phyloP scores from a whole-genome alignment of 2,113 vertebrate species.

The Nanorana parkeri region DNA sequence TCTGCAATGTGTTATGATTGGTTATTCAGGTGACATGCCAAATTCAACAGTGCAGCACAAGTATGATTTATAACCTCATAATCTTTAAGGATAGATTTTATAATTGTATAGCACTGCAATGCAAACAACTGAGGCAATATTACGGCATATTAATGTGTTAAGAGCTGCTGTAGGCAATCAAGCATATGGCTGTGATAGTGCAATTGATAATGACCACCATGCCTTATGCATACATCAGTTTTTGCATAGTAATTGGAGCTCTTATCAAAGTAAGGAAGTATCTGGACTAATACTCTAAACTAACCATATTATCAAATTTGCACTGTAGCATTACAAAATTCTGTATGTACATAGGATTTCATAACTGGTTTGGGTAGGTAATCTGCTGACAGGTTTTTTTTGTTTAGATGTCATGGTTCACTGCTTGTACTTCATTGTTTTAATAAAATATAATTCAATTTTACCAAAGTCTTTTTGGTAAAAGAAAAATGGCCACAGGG shows the following conservation, averaged over 20 bases:
- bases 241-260: background rate
- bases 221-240: constrained; percentile 4
- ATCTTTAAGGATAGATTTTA: constrained; percentile 49
- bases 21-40: constrained; percentile 19
- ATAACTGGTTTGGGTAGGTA: too few species aligned
- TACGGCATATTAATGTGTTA: constrained; percentile 43
- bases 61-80: constrained; percentile 47
- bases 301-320: too few species aligned
- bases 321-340: too few species aligned
- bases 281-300: too few species aligned
- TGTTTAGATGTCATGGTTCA: too few species aligned
- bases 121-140: constrained; percentile 49
- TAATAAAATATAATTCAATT: too few species aligned
- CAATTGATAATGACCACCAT: background rate
- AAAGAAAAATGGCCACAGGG: too few species aligned
- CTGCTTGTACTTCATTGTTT: too few species aligned
- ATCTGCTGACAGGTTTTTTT: too few species aligned
- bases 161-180: constrained; percentile 46
- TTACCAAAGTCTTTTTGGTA: too few species aligned
- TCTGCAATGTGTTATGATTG: constrained; percentile 2
- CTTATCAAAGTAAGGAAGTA: too few species aligned
- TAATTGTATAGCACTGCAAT: constrained; percentile 38
- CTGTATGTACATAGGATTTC: too few species aligned
- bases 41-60: constrained; percentile 24
- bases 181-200: constrained; percentile 23